Evolutionary conservation across 2,888 invertebrate species (phyloP).

Genomic region (Tuberolachnus salignus): DNA sequence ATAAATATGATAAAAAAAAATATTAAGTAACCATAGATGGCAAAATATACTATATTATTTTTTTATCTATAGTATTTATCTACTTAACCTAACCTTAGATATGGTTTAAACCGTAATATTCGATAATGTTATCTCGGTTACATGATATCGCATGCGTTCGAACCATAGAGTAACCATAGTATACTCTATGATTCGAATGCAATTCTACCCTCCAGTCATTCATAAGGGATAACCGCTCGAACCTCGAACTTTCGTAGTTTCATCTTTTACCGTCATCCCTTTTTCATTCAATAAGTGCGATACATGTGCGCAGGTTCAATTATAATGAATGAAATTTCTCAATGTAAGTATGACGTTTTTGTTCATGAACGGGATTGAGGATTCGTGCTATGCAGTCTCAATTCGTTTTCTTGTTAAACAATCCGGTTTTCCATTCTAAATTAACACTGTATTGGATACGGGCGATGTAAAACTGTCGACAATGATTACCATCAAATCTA

Average conservation of each 20-base stretch:
- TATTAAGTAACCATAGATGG: no score
- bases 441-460: neutral
- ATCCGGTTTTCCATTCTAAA: neutral
- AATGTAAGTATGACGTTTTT: slow-evolving; percentile 43
- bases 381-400: slow-evolving; percentile 34
- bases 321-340: slow-evolving; percentile 52
- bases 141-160: slow-evolving; percentile 10
- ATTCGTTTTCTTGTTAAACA: slow-evolving; percentile 24
- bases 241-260: slow-evolving; percentile 38
- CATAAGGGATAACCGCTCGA: slow-evolving; percentile 45
- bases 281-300: slow-evolving; percentile 34
- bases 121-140: neutral
- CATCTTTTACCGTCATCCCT: slow-evolving; percentile 15
- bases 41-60: no score
- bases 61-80: no score
- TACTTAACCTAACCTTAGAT: no score
- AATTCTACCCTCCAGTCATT: slow-evolving; percentile 26
- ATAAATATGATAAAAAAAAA: no score
- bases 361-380: slow-evolving; percentile 46
- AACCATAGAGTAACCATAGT: no score
- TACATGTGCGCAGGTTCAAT: slow-evolving; percentile 48
- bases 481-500: slow-evolving; percentile 45
- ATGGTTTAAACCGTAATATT: neutral
- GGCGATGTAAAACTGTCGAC: slow-evolving; percentile 7
- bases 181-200: slow-evolving; percentile 35